Base-by-base conservation (phyloP, 2,888 invertebrate genomes). In the Himalopsyche tibetana region DNA sequence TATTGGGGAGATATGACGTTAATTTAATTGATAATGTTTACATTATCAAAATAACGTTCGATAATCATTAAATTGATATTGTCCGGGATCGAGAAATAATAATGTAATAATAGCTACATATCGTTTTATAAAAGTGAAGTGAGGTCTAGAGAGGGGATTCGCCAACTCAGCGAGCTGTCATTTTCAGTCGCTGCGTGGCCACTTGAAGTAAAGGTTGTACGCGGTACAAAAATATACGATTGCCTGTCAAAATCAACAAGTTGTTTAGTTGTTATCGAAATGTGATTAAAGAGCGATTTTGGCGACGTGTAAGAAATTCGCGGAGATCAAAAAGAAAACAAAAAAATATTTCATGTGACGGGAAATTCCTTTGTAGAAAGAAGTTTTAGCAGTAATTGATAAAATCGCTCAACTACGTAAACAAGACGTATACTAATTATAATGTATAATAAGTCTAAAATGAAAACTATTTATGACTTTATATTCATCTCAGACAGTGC, bases 361-460 rank as follows among this genome's bases (percentile, higher is more conserved):
- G 74, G 74, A 19, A 36, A 74, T 74, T 74, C 38, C 74, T 38
- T n/a, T 5, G 6, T 11, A 45, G 11, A 28, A 63, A 45, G 11
- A 28, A 63, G 63, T 19, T 19, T 63, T 63, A 63, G 5, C 15
- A 63, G 11, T 63, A 63, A 63, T 15, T 74, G 74, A 74, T 74
- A 36, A 74, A 36, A 74, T 36, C 11, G 28, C 8, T 3, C 38
- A 5, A 74, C 28, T 74, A 74, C 28, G 74, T 74, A 74, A 74
- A 74, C 74, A 74, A 74, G 19, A n/a, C 42, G 42, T 80, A 80
- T 38, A 19, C 80, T 63, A 86, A 86, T 86, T 83, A 86, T 83
- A 83, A 42, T 82, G 83, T 86, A 86, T 51, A 85, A 85, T 45
- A 86, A 86, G 55, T 86, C 86, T 28, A 86, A 86, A 86, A 86